Evolutionary conservation across 2,797 vertebrate species (phyloP).

Genomic region (Channallabes apus): DNA sequence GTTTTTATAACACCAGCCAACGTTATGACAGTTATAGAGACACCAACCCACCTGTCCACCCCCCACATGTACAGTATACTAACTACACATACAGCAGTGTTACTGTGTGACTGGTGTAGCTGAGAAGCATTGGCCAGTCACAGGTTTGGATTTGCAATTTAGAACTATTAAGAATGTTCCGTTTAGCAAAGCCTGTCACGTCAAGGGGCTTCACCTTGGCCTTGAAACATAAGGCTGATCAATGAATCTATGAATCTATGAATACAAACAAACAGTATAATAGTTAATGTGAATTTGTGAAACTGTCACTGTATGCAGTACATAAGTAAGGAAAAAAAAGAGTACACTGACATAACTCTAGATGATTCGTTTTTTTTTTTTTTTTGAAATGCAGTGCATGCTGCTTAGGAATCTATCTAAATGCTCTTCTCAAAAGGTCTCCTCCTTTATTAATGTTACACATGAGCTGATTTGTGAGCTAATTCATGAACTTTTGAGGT

Average conservation of each 20-base stretch:
- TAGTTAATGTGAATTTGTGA: background rate
- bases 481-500: background rate
- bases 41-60: background rate
- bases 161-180: background rate
- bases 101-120: background rate
- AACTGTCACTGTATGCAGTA: background rate
- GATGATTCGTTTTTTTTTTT: background rate
- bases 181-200: background rate
- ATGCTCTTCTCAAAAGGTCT: background rate
- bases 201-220: background rate
- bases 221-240: background rate
- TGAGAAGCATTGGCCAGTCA: background rate
- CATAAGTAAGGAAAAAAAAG: background rate
- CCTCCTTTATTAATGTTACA: background rate
- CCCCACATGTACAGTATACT: background rate
- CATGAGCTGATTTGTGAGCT: background rate
- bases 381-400: background rate
- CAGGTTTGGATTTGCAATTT: background rate
- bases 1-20: background rate
- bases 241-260: background rate
- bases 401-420: background rate
- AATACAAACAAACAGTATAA: background rate
- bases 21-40: background rate
- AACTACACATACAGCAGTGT: background rate
- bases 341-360: background rate